Conservation (phyloP, 2,113 vertebrate genomes). For the Microcebus lehilahytsara region DNA sequence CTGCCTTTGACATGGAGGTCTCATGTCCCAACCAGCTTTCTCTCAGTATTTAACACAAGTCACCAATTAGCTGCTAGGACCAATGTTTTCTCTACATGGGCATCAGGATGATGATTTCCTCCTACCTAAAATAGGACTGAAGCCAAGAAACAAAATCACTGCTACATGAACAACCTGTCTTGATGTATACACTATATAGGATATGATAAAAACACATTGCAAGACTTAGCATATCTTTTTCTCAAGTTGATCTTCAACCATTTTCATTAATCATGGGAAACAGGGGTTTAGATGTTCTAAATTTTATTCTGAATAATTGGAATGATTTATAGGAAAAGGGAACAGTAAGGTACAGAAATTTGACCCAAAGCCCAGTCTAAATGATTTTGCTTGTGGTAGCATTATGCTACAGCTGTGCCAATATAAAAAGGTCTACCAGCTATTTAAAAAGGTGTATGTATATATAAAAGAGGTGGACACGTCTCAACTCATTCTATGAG, state of each 20-base stretch:
- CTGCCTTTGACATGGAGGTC: background rate
- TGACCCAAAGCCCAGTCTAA: background rate
- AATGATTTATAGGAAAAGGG: background rate
- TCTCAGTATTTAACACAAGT: background rate
- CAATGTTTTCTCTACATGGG: background rate
- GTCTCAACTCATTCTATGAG: too few relatives aligned
- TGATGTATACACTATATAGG: background rate
- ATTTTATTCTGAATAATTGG: background rate
- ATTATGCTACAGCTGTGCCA: too few relatives aligned
- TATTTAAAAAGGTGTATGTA: too few relatives aligned
- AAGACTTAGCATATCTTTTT: background rate
- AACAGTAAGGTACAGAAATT: background rate
- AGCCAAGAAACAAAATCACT: conserved; percentile 11
- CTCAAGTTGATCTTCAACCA: background rate
- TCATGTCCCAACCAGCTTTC: background rate
- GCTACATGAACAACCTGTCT: background rate
- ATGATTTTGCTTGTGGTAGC: too few relatives aligned
- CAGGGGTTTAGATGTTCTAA: background rate
- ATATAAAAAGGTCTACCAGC: too few relatives aligned
- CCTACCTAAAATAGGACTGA: background rate
- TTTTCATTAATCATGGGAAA: background rate
- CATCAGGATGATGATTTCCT: background rate
- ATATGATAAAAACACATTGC: background rate
- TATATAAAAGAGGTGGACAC: too few relatives aligned
- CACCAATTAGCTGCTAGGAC: background rate